Conservation (phyloP, 1,140 invertebrate genomes). For the Euglossa dilemma region DNA sequence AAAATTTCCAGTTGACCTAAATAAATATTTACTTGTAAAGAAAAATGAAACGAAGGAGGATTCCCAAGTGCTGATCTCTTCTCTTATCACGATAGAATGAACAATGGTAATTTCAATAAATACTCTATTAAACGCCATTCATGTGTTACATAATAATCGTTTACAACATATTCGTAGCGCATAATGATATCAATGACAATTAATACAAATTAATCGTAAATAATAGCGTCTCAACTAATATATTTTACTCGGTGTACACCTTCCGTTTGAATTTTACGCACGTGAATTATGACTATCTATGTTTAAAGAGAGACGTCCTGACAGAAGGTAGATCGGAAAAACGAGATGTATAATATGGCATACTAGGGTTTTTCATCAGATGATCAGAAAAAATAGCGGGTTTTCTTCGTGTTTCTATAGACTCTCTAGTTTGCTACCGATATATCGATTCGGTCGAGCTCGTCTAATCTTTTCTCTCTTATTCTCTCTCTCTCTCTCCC, state of each 20-base stretch:
- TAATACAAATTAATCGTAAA: constrained; percentile 57
- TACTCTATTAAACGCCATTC: constrained; percentile 73
- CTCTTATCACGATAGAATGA: neutral
- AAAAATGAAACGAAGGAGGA: neutral
- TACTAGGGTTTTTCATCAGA: neutral
- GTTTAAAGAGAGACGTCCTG: constrained; percentile 17
- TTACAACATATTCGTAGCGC: constrained; percentile 62
- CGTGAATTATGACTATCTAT: constrained; percentile 9
- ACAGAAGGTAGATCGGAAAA: constrained; percentile 27
- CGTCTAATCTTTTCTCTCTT: neutral
- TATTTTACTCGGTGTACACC: constrained; percentile 29
- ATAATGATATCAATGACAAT: constrained; percentile 62
- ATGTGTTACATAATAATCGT: constrained; percentile 73
- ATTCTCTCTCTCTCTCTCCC: neutral
- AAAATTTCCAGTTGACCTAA: too few relatives aligned
- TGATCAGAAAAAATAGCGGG: constrained; percentile 37
- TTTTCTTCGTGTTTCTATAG: constrained; percentile 14
- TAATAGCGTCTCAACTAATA: constrained; percentile 63
- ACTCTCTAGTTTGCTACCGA: constrained; percentile 22
- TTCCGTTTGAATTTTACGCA: constrained; percentile 15
- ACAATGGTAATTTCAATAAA: constrained; percentile 68
- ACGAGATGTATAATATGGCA: constrained; percentile 21
- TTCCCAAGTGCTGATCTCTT: too few relatives aligned
- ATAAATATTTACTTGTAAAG: too few relatives aligned
- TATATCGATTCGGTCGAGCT: constrained; percentile 7